Conservation (phyloP, 2,888 invertebrate species). For the Agonopterix subpropinquella region DNA sequence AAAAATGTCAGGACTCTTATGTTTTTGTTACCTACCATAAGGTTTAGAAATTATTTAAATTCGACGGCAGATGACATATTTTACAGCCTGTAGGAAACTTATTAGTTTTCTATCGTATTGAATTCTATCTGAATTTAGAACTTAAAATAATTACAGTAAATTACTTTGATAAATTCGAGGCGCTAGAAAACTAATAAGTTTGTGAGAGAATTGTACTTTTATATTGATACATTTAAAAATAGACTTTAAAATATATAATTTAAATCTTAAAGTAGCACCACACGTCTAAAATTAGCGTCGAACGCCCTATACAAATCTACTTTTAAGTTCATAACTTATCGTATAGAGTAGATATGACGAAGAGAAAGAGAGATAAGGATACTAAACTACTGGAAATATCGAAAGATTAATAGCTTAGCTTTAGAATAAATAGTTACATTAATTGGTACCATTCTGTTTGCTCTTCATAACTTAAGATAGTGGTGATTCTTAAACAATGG, state of each 20-base stretch:
- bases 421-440: slow-evolving; percentile 11
- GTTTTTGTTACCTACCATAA: too few species aligned
- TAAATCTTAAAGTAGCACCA: slow-evolving; percentile 50
- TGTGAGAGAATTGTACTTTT: too few species aligned
- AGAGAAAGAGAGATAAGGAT: slow-evolving; percentile 32
- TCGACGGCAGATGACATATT: not conserved
- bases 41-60: not conserved
- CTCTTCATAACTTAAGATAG: not conserved
- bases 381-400: slow-evolving; percentile 25
- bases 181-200: too few species aligned
- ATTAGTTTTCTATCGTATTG: not conserved
- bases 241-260: not conserved
- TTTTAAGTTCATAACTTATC: not conserved
- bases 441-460: slow-evolving; percentile 11
- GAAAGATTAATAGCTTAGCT: slow-evolving; percentile 23
- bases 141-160: too few species aligned
- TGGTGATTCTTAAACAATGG: not conserved
- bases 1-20: too few species aligned
- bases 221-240: not conserved
- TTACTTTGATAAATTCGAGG: too few species aligned
- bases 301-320: slow-evolving; percentile 17
- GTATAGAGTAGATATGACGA: slow-evolving; percentile 34
- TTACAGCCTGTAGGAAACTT: not conserved
- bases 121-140: too few species aligned
- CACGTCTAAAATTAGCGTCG: slow-evolving; percentile 40